Evolutionary conservation across 2,113 vertebrate species (phyloP).

Genomic region (Cyanoderma ruficeps): DNA sequence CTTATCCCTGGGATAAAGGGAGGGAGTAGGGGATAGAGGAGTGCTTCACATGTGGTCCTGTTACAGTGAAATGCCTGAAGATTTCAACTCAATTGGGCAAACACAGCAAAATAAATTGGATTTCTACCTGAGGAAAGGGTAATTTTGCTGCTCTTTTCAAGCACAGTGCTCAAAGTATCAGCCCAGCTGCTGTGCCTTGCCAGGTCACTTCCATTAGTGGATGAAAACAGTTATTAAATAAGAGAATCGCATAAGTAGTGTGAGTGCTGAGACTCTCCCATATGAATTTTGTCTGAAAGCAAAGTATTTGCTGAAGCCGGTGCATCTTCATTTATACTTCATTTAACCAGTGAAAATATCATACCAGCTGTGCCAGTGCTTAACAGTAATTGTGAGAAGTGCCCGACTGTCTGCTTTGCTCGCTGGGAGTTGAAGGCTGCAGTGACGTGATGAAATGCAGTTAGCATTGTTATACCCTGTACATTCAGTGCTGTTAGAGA

Average conservation of each 20-base stretch:
- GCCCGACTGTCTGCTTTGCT: constrained; percentile 14
- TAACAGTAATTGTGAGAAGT: neutral
- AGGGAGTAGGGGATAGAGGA: accelerated
- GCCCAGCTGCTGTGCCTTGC: neutral
- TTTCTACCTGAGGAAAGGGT: neutral
- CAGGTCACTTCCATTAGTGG: neutral
- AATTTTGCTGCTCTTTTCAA: neutral
- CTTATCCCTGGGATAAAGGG: neutral
- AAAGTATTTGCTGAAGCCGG: constrained; percentile 25
- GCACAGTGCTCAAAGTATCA: neutral
- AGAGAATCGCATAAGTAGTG: constrained; percentile 7
- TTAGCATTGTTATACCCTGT: neutral
- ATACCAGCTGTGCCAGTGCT: neutral
- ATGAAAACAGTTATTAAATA: constrained; percentile 46
- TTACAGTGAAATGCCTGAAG: neutral
- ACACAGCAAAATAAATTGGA: neutral
- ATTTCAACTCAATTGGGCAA: neutral
- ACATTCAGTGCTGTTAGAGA: neutral
- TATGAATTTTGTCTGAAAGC: constrained; percentile 18
- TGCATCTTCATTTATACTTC: neutral
- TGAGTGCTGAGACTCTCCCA: neutral
- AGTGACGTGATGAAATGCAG: constrained; percentile 39
- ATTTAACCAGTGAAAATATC: neutral
- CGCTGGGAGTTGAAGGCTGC: constrained; percentile 13
- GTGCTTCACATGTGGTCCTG: neutral